phyloP scores from a whole-genome alignment of 2,113 vertebrate genomes.

The Calyptomena viridis region DNA sequence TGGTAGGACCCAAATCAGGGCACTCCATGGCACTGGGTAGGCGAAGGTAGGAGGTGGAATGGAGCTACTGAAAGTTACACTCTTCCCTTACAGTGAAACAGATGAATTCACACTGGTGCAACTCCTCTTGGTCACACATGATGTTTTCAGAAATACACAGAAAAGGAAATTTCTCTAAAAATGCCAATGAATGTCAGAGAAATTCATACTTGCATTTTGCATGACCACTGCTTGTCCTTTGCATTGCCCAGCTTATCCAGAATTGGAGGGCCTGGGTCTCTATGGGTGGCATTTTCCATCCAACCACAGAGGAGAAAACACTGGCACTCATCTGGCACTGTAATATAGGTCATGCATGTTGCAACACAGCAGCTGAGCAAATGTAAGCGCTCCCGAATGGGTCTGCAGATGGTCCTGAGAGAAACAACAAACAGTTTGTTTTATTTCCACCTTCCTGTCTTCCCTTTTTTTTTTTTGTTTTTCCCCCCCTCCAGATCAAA shows the following conservation, averaged over 20 bases:
- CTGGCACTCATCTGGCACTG: neutral
- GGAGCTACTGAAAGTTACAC: neutral
- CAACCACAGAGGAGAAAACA: neutral
- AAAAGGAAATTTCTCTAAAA: neutral
- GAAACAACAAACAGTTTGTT: neutral
- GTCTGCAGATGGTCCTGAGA: neutral
- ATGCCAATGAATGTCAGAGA: neutral
- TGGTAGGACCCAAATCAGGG: neutral
- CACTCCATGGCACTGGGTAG: neutral
- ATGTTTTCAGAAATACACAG: neutral
- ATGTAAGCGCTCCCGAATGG: neutral
- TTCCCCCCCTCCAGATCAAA: fast-evolving
- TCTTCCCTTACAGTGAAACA: neutral
- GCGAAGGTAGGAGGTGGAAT: neutral
- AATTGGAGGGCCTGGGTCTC: neutral
- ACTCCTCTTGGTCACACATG: neutral
- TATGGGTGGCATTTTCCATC: neutral
- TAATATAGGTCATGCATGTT: neutral
- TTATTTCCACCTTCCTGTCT: neutral
- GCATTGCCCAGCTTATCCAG: neutral
- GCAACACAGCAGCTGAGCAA: neutral
- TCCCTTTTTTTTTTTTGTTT: neutral
- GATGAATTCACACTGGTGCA: neutral
- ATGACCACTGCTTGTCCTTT: neutral
- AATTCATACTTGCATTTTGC: neutral